Evolutionary conservation across 2,113 vertebrate genomes (phyloP), one percentile per base, ranked within the genome.

Genomic region (Xerus inauris): DNA sequence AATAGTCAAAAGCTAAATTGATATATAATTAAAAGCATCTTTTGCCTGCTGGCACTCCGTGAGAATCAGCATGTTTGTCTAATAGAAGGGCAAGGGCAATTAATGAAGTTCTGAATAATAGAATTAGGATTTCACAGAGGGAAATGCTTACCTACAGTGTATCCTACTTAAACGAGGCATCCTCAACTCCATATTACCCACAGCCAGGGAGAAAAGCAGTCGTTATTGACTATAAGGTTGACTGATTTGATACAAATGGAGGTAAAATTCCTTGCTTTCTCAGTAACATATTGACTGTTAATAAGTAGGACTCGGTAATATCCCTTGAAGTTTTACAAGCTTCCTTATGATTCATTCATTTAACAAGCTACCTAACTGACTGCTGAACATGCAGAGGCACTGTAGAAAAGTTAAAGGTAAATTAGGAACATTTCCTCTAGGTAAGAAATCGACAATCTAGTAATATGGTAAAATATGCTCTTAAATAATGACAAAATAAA

Each of bases 31-130:
- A 93, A 96, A 92, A 91, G n/a, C 40, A 64, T 54, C 6, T 90
- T 92, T 85, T 86, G 13, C 82, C 87, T 86, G 6, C 76, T 75
- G 76, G 47, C 47, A 77, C 14, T 62, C 45, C 8, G 4, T 81
- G 76, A 95, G 67, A 72, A 94, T 90, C 81, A 82, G 87, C 51
- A 85, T 4, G 4, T 85, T 94, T 94, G 28, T 82, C 69, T 94
- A 54, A 86, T 30, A 72, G 47, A 76, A 92, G 49, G 32, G 9
- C 22, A 71, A 49, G 62, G 62, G 13, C 76, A 76, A 94, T 67
- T 90, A 92, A 84, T 89, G 45, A 87, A 69, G 79, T 92, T 92
- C 51, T 84, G 45, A 97, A 90, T 87, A 90, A 80, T 62, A 4
- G 11, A 90, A 81, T 88, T 69, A 85, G 73, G 32, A 92, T 64